Conservation (phyloP, 2,113 vertebrate genomes). For the Peromyscus californicus region DNA sequence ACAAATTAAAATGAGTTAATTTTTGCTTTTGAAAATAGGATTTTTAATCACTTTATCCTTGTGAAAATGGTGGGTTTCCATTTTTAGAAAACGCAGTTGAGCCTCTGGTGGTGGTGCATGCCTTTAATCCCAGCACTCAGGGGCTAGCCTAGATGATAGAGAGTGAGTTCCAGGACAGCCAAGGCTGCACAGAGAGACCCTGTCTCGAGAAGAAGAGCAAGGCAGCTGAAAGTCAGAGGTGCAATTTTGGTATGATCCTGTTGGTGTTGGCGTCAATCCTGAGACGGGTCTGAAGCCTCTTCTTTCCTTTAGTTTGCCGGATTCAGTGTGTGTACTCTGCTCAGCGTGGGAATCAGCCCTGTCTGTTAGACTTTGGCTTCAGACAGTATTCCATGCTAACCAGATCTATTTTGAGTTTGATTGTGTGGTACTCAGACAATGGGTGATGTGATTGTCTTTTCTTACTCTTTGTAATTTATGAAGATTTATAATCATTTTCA, state of each 20-base stretch:
- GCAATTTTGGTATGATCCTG: background rate
- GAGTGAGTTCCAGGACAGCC: background rate
- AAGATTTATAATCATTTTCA: conserved; percentile 10
- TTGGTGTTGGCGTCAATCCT: background rate
- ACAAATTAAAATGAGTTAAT: background rate
- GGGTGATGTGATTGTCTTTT: background rate
- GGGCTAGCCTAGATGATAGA: background rate
- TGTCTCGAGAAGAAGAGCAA: too few species aligned
- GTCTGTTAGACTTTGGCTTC: background rate
- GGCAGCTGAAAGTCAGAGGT: background rate
- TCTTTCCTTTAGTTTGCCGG: background rate
- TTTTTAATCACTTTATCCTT: background rate
- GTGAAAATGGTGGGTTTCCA: background rate
- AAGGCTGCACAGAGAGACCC: background rate
- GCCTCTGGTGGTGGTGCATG: background rate
- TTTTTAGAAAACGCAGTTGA: conserved; percentile 36
- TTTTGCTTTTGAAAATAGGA: background rate
- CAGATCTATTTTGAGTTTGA: background rate
- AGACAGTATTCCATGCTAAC: background rate
- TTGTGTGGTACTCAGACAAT: background rate
- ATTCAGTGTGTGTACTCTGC: background rate
- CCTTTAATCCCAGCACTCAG: background rate
- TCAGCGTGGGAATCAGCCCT: background rate
- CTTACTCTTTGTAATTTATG: background rate
- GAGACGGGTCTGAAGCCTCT: background rate